phyloP scores from a whole-genome alignment of 1,140 invertebrate genomes.

The Sycobia sp. region DNA sequence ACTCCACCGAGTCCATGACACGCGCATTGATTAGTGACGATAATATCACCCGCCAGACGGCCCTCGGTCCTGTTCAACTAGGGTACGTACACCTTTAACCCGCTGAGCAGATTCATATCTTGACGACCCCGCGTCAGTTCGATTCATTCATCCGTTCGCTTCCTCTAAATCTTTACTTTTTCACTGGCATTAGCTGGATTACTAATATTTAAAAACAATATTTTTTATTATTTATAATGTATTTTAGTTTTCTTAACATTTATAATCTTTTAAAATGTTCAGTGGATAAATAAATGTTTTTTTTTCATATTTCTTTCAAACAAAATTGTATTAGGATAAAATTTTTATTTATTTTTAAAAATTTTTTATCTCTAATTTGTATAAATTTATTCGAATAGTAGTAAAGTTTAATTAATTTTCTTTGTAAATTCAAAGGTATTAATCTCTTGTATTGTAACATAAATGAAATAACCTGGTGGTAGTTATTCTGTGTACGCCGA shows the following conservation, averaged over 20 bases:
- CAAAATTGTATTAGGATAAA: too few species aligned
- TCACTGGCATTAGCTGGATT: too few species aligned
- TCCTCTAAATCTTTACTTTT: not conserved
- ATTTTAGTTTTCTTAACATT: too few species aligned
- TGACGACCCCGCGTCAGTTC: too few species aligned
- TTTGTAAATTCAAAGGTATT: too few species aligned
- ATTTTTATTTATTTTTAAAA: too few species aligned
- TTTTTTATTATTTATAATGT: not conserved
- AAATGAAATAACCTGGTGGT: too few species aligned
- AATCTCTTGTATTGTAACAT: too few species aligned
- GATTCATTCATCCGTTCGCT: not conserved
- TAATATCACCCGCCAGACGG: constrained; percentile 78
- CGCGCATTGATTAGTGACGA: constrained; percentile 88
- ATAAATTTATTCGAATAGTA: too few species aligned
- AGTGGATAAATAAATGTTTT: constrained; percentile 8
- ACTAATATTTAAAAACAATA: not conserved
- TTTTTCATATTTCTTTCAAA: not conserved
- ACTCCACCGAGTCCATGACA: constrained; percentile 89
- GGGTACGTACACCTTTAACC: constrained; percentile 74
- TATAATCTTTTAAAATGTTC: not conserved
- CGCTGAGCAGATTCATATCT: not conserved
- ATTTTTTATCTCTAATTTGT: too few species aligned
- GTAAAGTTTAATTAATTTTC: too few species aligned
- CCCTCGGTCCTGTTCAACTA: constrained; percentile 84
- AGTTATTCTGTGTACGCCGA: too few species aligned